These are phyloP conservation scores for Terrapene triunguis DNA, from an alignment of 2,113 vertebrate genomes.

Conservation along the genomic window DNA sequence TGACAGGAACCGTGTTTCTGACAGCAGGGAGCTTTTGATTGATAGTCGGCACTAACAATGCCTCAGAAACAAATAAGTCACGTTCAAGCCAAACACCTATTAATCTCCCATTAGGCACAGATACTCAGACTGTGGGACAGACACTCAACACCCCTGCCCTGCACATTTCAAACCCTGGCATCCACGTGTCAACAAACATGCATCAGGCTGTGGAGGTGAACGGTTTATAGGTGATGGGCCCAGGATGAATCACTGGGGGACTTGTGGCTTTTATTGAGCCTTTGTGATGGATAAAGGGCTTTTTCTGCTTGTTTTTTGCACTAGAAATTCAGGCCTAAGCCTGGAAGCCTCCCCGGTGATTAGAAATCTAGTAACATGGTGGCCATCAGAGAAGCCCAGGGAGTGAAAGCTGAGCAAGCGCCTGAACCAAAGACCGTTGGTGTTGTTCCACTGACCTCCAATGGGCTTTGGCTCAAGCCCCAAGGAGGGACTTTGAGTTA, in stretches of 20 bases:
- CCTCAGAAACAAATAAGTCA: too few species aligned
- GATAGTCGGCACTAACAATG: background rate
- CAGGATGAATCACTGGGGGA: background rate
- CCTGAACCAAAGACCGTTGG: background rate
- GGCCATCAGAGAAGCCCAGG: background rate
- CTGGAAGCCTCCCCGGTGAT: background rate
- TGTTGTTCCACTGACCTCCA: background rate
- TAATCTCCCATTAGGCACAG: background rate
- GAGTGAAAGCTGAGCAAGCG: background rate
- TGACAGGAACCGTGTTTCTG: background rate
- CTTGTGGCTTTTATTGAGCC: background rate
- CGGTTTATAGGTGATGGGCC: too few species aligned
- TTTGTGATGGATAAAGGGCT: background rate
- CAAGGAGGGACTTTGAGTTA: background rate
- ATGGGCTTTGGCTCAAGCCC: background rate
- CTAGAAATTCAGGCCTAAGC: background rate
- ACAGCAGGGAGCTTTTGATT: background rate
- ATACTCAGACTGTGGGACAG: background rate
- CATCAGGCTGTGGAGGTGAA: too few species aligned
- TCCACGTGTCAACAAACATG: background rate
- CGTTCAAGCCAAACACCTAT: background rate
- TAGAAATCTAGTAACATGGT: background rate
- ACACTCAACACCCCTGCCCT: background rate
- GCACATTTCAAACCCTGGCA: background rate
- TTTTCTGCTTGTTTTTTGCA: background rate